Evolutionary conservation across 2,113 vertebrate species (phyloP).

Genomic region (Leptocoma aspasia): DNA sequence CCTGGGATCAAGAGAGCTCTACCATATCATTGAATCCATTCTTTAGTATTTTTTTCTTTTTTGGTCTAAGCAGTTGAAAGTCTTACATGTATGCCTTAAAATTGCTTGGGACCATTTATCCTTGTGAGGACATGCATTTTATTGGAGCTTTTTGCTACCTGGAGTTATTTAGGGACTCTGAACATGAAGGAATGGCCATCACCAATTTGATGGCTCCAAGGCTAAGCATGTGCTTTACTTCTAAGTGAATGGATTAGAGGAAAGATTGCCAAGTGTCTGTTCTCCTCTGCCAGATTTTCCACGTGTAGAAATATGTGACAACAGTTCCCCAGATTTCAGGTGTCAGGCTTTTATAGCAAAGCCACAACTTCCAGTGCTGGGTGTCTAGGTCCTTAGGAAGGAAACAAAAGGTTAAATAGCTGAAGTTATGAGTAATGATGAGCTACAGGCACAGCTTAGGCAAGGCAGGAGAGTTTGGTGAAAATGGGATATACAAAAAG

Average conservation of each 20-base stretch:
- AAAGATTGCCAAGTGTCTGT: background rate
- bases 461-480: background rate
- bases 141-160: background rate
- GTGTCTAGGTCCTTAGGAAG: background rate
- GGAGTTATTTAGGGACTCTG: background rate
- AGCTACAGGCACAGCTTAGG: background rate
- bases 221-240: background rate
- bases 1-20: background rate
- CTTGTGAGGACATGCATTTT: background rate
- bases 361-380: background rate
- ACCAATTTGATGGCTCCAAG: background rate
- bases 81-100: background rate
- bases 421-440: background rate
- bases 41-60: background rate
- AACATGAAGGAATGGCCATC: background rate
- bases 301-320: background rate
- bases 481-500: background rate
- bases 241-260: background rate
- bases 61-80: background rate
- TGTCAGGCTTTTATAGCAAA: background rate
- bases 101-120: background rate
- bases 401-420: background rate
- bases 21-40: background rate
- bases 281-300: background rate
- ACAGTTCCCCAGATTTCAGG: background rate